Evolutionary conservation across 2,888 invertebrate genomes (phyloP).

Genomic region (Ecliptopera silaceata): DNA sequence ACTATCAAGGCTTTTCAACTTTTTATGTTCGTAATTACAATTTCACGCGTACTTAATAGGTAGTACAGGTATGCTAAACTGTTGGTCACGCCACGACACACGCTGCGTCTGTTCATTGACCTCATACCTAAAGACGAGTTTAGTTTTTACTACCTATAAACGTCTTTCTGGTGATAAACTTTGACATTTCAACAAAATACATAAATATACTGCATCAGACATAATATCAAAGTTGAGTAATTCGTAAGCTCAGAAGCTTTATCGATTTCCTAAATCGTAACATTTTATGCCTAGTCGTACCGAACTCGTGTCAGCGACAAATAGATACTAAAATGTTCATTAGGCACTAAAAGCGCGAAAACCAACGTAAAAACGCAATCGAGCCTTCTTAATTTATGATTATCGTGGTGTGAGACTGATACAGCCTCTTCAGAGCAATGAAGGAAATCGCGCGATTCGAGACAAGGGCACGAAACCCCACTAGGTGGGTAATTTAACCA

Average conservation of each 20-base stretch:
- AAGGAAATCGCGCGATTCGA: constrained; percentile 55
- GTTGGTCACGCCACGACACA: constrained; percentile 71
- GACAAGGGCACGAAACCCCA: constrained; percentile 47
- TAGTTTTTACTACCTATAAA: constrained; percentile 9
- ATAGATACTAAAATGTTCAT: constrained; percentile 37
- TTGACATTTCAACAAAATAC: constrained; percentile 18
- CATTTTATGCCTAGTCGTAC: constrained; percentile 28
- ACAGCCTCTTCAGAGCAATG: constrained; percentile 29
- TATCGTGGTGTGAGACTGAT: constrained; percentile 27
- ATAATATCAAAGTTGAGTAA: constrained; percentile 29
- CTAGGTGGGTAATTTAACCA: constrained; percentile 51
- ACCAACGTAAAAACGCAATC: constrained; percentile 33
- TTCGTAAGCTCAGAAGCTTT: constrained; percentile 23
- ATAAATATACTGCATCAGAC: constrained; percentile 35
- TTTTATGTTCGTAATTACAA: constrained; percentile 73
- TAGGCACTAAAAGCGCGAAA: constrained; percentile 34
- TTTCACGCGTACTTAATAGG: constrained; percentile 75
- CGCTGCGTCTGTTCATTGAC: constrained; percentile 53
- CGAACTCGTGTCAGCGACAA: constrained; percentile 29
- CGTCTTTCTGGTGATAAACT: constrained; percentile 24
- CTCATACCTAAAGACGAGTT: constrained; percentile 29
- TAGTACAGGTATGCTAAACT: constrained; percentile 68
- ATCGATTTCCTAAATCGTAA: constrained; percentile 30
- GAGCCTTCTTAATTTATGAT: constrained; percentile 33
- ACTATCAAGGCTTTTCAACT: constrained; percentile 38